Conservation (phyloP, 2,113 vertebrate genomes). For the Motacilla alba region DNA sequence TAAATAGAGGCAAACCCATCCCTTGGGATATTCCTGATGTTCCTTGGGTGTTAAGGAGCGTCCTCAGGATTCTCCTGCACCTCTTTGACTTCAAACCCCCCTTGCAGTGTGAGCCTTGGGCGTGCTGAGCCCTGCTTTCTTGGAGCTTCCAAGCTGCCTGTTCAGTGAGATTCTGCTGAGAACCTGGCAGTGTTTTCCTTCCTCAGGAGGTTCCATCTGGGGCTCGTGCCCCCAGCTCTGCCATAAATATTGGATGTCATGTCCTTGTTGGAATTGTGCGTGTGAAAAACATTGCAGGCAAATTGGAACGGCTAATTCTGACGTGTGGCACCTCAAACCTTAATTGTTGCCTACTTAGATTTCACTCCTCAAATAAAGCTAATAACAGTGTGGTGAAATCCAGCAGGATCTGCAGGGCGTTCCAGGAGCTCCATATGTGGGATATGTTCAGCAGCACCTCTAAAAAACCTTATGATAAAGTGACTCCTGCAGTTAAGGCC, state of each 20-base stretch:
- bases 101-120: not conserved
- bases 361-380: not conserved
- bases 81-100: not conserved
- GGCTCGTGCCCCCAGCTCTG: not conserved
- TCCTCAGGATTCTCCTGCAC: not conserved
- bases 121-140: not conserved
- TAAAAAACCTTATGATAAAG: not conserved
- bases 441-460: not conserved
- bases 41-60: not conserved
- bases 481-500: not conserved
- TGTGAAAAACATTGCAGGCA: not conserved
- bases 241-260: not conserved
- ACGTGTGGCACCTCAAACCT: not conserved
- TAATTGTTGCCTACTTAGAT: not conserved
- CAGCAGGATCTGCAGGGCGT: not conserved
- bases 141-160: not conserved
- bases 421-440: rapidly evolving
- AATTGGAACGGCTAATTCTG: rapidly evolving
- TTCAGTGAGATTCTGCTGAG: not conserved
- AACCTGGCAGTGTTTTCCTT: not conserved
- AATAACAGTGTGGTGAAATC: not conserved
- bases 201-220: rapidly evolving
- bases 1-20: not conserved
- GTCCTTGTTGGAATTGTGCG: not conserved
- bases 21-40: not conserved